These are phyloP conservation scores for Eclectus roratus DNA, from an alignment of 2,113 vertebrate genomes.

Conservation along the genomic window DNA sequence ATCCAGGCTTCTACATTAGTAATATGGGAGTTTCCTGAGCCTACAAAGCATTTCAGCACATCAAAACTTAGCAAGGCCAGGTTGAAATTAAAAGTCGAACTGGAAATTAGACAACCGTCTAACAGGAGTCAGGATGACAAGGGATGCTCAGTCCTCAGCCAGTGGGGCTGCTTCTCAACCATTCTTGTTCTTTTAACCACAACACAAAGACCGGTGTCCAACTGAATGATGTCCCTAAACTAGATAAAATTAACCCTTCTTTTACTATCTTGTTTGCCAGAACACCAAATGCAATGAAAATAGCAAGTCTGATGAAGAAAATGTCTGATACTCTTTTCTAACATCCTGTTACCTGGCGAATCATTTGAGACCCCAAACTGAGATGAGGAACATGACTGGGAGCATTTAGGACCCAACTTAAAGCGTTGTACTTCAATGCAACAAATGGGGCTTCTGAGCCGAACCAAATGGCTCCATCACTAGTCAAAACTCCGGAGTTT, in stretches of 20 bases:
- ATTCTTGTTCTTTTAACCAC: not conserved
- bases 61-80: not conserved
- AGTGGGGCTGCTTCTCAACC: not conserved
- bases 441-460: not conserved
- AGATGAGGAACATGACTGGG: not conserved
- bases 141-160: not conserved
- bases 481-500: not conserved
- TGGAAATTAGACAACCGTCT: not conserved
- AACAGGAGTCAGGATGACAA: not conserved
- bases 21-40: not conserved
- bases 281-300: not conserved
- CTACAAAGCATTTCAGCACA: not conserved
- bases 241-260: not conserved
- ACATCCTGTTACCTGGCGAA: not conserved
- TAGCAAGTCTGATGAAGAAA: not conserved
- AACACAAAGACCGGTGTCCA: not conserved
- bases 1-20: not conserved
- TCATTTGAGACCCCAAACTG: not conserved
- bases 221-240: fast-evolving
- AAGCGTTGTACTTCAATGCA: not conserved
- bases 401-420: not conserved
- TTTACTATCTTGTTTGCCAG: not conserved
- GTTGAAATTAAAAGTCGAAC: not conserved
- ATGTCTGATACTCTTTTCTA: not conserved
- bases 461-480: not conserved